Evolutionary conservation across 2,888 invertebrate genomes (phyloP).

Genomic region (Serripes groenlandicus): DNA sequence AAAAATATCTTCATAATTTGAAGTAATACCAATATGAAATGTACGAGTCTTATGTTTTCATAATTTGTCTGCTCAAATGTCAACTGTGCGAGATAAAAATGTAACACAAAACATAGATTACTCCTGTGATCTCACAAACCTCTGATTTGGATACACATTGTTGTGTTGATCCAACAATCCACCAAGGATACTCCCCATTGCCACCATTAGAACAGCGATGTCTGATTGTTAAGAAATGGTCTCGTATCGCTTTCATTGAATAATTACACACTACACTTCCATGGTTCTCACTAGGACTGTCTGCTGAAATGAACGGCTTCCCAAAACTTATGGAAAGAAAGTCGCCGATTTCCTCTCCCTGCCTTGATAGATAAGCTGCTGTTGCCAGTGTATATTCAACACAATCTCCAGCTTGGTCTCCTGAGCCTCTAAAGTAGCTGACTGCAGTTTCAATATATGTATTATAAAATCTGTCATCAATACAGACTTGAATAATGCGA

Average conservation of each 20-base stretch:
- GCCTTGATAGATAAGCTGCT: constrained; percentile 52
- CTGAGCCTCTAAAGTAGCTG: constrained; percentile 60
- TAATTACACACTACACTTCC: constrained; percentile 66
- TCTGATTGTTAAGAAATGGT: constrained; percentile 39
- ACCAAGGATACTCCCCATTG: constrained; percentile 56
- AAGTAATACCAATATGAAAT: no score
- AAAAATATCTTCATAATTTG: no score
- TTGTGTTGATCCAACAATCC: constrained; percentile 53
- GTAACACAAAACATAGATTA: no score
- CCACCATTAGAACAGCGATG: constrained; percentile 57
- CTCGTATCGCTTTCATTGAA: constrained; percentile 37
- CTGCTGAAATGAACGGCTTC: neutral
- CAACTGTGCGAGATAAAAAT: no score
- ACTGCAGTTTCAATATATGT: constrained; percentile 85
- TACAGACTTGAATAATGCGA: constrained; percentile 83
- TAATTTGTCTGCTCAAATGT: no score
- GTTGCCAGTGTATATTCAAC: constrained; percentile 64
- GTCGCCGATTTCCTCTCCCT: constrained; percentile 22
- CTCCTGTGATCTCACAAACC: no score
- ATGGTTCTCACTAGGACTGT: constrained; percentile 27
- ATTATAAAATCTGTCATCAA: constrained; percentile 76
- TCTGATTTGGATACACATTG: constrained; percentile 17
- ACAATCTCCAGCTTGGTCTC: neutral
- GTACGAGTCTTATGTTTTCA: no score
- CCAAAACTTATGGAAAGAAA: constrained; percentile 61